A percentile compares a stretch with the other conserved stretches of the same genome.
Evolutionary conservation across 2,888 invertebrate genomes (phyloP).

Genomic region (Ashinkailepas kermadecensis): DNA sequence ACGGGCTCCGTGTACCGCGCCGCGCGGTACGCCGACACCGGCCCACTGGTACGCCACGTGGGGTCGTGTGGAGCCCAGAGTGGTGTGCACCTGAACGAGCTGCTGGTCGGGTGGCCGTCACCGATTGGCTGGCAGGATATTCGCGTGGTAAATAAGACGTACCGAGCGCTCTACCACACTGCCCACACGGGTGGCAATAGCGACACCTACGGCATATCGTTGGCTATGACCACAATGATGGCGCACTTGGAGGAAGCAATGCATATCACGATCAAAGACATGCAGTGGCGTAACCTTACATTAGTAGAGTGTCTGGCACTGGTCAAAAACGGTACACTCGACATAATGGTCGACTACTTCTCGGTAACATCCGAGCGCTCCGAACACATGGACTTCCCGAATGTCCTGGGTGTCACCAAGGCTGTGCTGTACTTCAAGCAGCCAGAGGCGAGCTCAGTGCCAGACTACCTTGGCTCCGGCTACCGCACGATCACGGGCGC

Average conservation of each 20-base stretch:
- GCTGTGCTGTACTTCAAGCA: background rate
- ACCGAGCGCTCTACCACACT: too few species aligned
- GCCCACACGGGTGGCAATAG: background rate
- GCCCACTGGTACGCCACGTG: background rate
- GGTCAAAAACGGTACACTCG: background rate
- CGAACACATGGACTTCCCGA: background rate
- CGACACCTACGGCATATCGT: background rate
- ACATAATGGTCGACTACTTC: background rate
- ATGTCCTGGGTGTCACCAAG: background rate
- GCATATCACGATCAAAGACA: background rate
- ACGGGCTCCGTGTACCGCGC: background rate
- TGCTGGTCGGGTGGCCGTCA: background rate
- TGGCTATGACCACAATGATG: background rate
- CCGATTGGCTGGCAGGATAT: slow-evolving; percentile 2
- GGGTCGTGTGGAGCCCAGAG: background rate
- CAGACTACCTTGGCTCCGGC: background rate
- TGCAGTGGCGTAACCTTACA: background rate
- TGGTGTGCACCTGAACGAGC: background rate
- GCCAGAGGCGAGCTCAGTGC: background rate
- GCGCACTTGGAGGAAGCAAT: background rate
- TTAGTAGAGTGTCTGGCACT: background rate
- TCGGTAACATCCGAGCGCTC: background rate
- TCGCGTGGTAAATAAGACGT: background rate
- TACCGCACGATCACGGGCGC: background rate
- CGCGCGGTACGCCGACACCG: background rate